Conservation (phyloP, 2,113 vertebrate species). For the Rhombomys opimus region DNA sequence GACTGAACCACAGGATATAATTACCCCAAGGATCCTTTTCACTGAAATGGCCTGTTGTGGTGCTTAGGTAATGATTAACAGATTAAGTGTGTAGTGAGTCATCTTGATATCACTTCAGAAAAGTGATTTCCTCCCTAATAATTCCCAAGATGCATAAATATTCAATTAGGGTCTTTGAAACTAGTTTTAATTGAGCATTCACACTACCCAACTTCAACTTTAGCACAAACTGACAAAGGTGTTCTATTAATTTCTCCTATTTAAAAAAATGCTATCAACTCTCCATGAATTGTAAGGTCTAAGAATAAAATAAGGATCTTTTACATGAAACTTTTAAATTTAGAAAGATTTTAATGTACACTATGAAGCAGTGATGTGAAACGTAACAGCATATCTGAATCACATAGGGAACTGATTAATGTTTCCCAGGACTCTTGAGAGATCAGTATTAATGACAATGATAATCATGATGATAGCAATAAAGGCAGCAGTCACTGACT, state of each 20-base stretch:
- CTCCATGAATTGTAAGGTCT: conserved; percentile 5
- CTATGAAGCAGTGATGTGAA: conserved; percentile 47
- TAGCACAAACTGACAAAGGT: conserved; percentile 58
- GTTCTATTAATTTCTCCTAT: conserved; percentile 47
- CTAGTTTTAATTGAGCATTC: conserved; percentile 73
- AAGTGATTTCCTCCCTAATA: conserved; percentile 79
- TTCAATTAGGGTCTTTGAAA: conserved; percentile 80
- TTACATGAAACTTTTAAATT: conserved; percentile 31
- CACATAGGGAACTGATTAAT: conserved; percentile 11
- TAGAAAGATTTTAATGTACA: conserved; percentile 17
- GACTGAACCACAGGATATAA: conserved; percentile 40
- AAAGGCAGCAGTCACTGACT: conserved; percentile 1
- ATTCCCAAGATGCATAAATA: conserved; percentile 78
- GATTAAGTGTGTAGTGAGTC: conserved; percentile 56
- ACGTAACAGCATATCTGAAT: conserved; percentile 25
- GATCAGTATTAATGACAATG: neutral
- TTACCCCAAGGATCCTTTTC: conserved; percentile 61
- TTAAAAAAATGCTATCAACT: neutral
- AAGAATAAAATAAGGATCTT: conserved; percentile 48
- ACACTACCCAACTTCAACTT: conserved; percentile 61
- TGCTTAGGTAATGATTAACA: conserved; percentile 74
- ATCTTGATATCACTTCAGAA: conserved; percentile 75
- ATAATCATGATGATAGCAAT: neutral
- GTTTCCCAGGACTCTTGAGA: neutral
- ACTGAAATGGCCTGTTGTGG: conserved; percentile 64